Conservation (phyloP, 2,797 vertebrate species). For the Cirrhinus molitorella region DNA sequence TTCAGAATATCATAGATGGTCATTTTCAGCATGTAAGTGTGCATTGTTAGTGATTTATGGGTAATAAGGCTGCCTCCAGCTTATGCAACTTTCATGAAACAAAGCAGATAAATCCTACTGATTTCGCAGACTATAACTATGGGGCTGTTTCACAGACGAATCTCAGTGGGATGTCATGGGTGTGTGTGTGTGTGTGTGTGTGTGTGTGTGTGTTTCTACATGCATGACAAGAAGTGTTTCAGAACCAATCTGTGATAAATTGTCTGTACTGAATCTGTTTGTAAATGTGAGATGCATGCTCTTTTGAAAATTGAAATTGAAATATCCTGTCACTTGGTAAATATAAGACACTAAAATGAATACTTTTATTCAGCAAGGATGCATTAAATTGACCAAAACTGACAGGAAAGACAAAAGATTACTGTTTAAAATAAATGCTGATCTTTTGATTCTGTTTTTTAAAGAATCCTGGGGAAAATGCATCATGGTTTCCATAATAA, state of each 20-base stretch:
- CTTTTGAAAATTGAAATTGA: background rate
- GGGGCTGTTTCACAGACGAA: background rate
- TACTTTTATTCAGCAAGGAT: background rate
- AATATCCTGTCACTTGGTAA: background rate
- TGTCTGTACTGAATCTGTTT: background rate
- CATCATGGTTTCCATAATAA: background rate
- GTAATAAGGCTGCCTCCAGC: slow-evolving; percentile 42
- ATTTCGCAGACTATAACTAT: slow-evolving; percentile 28
- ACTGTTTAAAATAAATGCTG: background rate
- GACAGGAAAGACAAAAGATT: background rate
- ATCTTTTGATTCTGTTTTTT: background rate
- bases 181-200: background rate
- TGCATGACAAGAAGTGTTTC: background rate
- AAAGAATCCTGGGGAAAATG: background rate
- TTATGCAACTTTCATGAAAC: slow-evolving; percentile 63
- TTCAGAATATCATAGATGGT: slow-evolving; percentile 37
- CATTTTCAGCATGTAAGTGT: slow-evolving; percentile 40
- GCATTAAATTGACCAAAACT: background rate
- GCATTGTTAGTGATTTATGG: slow-evolving; percentile 17
- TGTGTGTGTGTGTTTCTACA: background rate
- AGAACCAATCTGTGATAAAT: background rate
- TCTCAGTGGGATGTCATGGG: background rate
- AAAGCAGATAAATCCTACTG: slow-evolving; percentile 52
- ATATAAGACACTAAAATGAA: background rate
- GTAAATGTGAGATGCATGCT: background rate